Percentiles rank a stretch among this genome's conserved stretches.
These are phyloP conservation scores for Euschistus heros DNA, from an alignment of 1,140 invertebrate species.

Conservation along the genomic window DNA sequence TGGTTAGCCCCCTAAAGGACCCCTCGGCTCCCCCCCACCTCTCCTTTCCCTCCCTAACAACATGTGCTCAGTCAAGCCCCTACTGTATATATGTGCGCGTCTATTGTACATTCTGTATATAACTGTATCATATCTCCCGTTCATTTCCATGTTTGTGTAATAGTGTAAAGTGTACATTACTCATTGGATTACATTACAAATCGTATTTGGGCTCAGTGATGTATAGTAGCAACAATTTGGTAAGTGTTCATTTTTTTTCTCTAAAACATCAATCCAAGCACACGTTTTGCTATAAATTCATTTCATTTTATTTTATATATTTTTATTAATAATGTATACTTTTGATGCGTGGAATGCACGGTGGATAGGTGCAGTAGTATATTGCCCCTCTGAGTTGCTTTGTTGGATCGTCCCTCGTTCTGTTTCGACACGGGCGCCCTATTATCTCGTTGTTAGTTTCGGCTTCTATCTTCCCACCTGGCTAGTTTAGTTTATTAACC, in stretches of 20 bases:
- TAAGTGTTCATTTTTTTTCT: not conserved
- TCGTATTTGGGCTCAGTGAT: not conserved
- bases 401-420: not conserved
- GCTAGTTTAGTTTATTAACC: too few relatives aligned
- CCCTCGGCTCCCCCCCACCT: not conserved
- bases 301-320: too few relatives aligned
- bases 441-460: not conserved
- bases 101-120: not conserved
- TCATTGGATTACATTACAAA: not conserved
- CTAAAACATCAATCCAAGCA: too few relatives aligned
- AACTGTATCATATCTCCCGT: not conserved
- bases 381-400: not conserved
- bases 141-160: not conserved
- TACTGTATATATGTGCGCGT: not conserved
- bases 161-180: not conserved
- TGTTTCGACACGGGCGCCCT: not conserved
- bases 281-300: too few relatives aligned
- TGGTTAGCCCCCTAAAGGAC: not conserved
- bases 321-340: too few relatives aligned
- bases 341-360: too few relatives aligned
- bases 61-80: constrained; percentile 9
- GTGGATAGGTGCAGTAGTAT: too few relatives aligned
- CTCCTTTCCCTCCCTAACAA: not conserved
- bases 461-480: not conserved
- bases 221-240: constrained; percentile 1